Conservation (phyloP, 2,113 vertebrate species). For the Phylloscopus trochilus region DNA sequence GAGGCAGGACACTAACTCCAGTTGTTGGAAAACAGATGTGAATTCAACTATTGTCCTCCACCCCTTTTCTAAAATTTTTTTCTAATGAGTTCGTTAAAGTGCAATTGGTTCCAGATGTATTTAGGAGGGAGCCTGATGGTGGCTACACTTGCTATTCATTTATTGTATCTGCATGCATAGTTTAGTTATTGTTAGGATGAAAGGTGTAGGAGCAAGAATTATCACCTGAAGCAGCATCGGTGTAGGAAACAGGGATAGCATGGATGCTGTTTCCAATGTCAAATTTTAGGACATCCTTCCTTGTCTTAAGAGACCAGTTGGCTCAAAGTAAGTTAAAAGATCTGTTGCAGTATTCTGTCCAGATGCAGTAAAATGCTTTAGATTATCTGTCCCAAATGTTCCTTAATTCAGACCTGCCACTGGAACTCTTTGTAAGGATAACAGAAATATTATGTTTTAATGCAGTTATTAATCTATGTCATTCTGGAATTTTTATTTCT, state of each 20-base stretch:
- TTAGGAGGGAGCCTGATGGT: not conserved
- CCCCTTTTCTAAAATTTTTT: not conserved
- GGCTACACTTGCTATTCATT: not conserved
- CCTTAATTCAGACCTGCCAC: not conserved
- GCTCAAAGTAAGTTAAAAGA: not conserved
- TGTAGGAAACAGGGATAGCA: not conserved
- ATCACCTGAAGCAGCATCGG: not conserved
- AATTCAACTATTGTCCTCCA: not conserved
- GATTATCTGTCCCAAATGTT: not conserved
- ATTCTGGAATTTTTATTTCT: not conserved
- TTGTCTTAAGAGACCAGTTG: not conserved
- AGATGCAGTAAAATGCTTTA: not conserved
- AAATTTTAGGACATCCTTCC: not conserved
- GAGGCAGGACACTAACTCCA: not conserved
- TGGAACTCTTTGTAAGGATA: not conserved
- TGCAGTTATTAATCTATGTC: not conserved
- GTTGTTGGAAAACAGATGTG: constrained; percentile 11
- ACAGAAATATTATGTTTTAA: not conserved
- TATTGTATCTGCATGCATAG: not conserved
- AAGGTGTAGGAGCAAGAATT: not conserved
- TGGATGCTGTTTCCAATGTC: not conserved
- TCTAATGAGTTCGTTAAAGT: not conserved
- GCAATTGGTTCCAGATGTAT: not conserved
- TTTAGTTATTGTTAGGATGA: not conserved
- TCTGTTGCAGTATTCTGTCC: not conserved